Conservation (phyloP, 2,797 vertebrate genomes). For the Oceanodroma leucorhoa region DNA sequence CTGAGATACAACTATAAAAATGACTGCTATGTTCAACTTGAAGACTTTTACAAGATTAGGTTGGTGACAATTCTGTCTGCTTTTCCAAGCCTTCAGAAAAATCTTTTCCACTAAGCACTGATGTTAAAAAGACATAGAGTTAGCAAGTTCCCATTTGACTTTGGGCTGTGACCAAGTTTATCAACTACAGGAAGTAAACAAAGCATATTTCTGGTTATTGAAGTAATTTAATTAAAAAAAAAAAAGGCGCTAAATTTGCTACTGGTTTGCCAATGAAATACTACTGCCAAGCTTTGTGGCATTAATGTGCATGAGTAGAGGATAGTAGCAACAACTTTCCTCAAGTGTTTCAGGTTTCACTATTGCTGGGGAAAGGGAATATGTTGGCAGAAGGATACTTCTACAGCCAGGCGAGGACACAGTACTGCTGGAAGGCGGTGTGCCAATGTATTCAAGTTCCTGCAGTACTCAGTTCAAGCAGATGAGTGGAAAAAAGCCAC, state of each 20-base stretch:
- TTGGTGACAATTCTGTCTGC: not conserved
- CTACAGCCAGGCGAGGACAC: not conserved
- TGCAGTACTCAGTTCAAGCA: not conserved
- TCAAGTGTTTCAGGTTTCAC: not conserved
- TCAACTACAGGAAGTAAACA: not conserved
- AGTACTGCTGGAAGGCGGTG: not conserved
- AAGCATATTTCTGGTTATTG: not conserved
- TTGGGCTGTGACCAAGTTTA: not conserved
- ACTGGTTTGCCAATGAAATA: not conserved
- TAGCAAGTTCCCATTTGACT: not conserved
- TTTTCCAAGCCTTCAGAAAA: not conserved
- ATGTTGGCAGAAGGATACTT: not conserved
- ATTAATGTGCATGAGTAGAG: not conserved
- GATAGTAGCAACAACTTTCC: not conserved
- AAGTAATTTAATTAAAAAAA: not conserved
- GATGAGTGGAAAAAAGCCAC: rapidly evolving
- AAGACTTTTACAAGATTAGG: not conserved
- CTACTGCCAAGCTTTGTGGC: not conserved
- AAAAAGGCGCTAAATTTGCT: not conserved
- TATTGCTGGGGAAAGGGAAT: not conserved
- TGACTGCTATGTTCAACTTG: not conserved
- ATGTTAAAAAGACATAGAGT: not conserved
- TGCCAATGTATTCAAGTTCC: not conserved
- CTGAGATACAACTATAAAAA: not conserved
- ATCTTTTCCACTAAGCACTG: not conserved